These are phyloP conservation scores for Rhea americana DNA, from an alignment of 2,113 vertebrate species.

Conservation along the genomic window DNA sequence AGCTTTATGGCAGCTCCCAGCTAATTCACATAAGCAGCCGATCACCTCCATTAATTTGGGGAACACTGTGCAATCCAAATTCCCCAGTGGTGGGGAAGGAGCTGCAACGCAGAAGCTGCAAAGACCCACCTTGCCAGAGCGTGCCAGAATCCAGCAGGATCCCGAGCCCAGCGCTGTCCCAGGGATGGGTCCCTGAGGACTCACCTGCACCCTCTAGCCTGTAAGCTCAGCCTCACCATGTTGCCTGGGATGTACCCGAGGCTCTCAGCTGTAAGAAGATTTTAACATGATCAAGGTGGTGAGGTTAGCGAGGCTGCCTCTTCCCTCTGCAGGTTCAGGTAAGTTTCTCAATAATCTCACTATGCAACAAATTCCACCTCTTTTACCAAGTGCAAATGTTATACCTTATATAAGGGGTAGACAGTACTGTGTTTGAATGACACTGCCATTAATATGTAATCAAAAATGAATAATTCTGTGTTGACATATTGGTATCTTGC, in stretches of 20 bases:
- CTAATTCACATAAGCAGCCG: background rate
- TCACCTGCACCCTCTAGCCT: background rate
- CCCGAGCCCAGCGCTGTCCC: background rate
- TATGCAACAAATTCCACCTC: background rate
- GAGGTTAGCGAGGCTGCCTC: background rate
- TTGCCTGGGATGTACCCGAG: background rate
- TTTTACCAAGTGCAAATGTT: background rate
- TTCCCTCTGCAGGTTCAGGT: background rate
- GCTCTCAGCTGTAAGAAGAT: background rate
- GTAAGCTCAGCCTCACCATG: background rate
- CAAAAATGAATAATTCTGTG: background rate
- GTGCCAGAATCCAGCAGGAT: background rate
- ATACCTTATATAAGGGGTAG: background rate
- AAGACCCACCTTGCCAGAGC: background rate
- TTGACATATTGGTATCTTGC: background rate
- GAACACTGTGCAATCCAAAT: background rate
- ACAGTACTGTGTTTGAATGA: background rate
- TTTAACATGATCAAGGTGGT: background rate
- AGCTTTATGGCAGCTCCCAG: background rate
- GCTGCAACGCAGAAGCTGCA: background rate
- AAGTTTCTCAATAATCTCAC: background rate
- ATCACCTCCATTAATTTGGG: background rate
- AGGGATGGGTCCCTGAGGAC: background rate
- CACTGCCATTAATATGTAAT: background rate
- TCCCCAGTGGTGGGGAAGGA: background rate